phyloP scores from a whole-genome alignment of 2,888 invertebrate species.

The Colostygia pectinataria region DNA sequence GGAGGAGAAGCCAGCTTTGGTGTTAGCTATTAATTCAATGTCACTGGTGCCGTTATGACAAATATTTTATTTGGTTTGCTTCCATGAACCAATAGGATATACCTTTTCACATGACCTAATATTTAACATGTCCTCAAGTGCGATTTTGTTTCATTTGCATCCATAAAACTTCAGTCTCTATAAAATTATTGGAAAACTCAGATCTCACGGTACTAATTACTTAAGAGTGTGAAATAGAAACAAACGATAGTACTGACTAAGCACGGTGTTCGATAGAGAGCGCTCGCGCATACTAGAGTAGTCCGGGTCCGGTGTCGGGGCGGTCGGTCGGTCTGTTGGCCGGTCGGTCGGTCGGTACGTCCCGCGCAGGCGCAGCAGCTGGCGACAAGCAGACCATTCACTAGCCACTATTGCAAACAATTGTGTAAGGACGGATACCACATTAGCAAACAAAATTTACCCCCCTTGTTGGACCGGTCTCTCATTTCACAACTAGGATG shows the following conservation, averaged over 20 bases:
- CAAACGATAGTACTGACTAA: slow-evolving; percentile 48
- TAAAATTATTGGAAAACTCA: slow-evolving; percentile 73
- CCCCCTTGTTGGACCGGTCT: slow-evolving; percentile 56
- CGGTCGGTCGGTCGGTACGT: not conserved
- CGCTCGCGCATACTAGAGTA: slow-evolving; percentile 44
- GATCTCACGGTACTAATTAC: slow-evolving; percentile 79
- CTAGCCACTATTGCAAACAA: slow-evolving; percentile 77
- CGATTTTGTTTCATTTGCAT: slow-evolving; percentile 77
- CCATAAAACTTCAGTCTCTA: slow-evolving; percentile 60
- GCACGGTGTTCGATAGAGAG: slow-evolving; percentile 43
- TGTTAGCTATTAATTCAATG: slow-evolving; percentile 67
- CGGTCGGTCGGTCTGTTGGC: slow-evolving; percentile 2
- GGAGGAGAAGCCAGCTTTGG: slow-evolving; percentile 80
- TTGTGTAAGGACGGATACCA: slow-evolving; percentile 83
- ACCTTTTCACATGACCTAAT: slow-evolving; percentile 79
- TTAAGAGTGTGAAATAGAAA: slow-evolving; percentile 71
- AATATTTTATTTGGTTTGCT: slow-evolving; percentile 64
- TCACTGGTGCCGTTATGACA: slow-evolving; percentile 71
- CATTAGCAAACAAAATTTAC: slow-evolving; percentile 66
- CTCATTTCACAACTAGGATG: slow-evolving; percentile 63
- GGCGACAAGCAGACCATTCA: slow-evolving; percentile 26
- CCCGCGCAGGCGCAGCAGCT: slow-evolving; percentile 13
- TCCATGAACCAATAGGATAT: slow-evolving; percentile 78
- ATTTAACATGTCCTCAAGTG: slow-evolving; percentile 82
- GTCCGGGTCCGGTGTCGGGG: slow-evolving; percentile 23